phyloP scores from a whole-genome alignment of 2,113 vertebrate genomes.

The Etheostoma cragini region DNA sequence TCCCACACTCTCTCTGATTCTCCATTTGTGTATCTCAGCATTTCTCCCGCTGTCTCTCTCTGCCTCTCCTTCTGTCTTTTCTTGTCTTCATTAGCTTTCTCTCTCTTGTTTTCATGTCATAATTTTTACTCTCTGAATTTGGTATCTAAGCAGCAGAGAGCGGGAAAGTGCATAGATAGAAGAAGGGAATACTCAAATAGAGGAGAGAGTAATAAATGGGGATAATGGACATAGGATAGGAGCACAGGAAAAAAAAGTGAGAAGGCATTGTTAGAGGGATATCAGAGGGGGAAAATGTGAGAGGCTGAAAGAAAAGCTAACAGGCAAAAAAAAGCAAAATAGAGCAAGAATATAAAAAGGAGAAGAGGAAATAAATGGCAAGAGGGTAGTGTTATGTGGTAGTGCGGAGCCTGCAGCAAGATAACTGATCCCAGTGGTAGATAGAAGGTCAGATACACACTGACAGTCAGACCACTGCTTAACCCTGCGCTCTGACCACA shows the following conservation, averaged over 20 bases:
- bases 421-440: slow-evolving; percentile 78
- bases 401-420: slow-evolving; percentile 53
- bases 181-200: slow-evolving; percentile 35
- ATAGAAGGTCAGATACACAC: slow-evolving; percentile 74
- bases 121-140: slow-evolving; percentile 58
- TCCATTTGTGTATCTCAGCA: slow-evolving; percentile 67
- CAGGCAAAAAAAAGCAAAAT: slow-evolving; percentile 17
- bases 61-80: slow-evolving; percentile 35
- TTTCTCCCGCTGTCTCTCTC: slow-evolving; percentile 47
- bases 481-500: slow-evolving; percentile 54
- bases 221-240: slow-evolving; percentile 28
- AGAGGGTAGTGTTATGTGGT: slow-evolving; percentile 48
- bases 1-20: slow-evolving; percentile 53
- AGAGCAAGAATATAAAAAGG: slow-evolving; percentile 18
- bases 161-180: slow-evolving; percentile 6
- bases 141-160: slow-evolving; percentile 44
- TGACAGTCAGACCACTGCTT: slow-evolving; percentile 67
- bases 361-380: slow-evolving; percentile 24
- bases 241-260: neutral
- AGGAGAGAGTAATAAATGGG: slow-evolving; percentile 17
- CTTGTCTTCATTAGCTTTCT: slow-evolving; percentile 71
- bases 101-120: slow-evolving; percentile 63
- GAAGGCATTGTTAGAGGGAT: slow-evolving; percentile 34
- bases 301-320: slow-evolving; percentile 39
- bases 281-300: slow-evolving; percentile 34